Conservation (phyloP, 2,797 vertebrate species). For the Malurus splendens region DNA sequence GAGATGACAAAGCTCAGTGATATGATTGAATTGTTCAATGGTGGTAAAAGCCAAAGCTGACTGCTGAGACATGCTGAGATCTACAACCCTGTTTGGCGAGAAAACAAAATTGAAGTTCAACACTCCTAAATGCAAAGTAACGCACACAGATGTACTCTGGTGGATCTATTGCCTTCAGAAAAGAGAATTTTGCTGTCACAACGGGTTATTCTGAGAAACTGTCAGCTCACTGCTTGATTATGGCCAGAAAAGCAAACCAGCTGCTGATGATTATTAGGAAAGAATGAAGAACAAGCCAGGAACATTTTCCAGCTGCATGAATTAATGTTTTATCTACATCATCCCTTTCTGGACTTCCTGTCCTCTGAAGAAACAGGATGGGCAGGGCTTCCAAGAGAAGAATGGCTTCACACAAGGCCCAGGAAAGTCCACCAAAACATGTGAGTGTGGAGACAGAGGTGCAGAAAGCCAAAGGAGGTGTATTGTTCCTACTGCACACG, state of each 20-base stretch:
- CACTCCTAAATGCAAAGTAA: neutral
- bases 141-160: neutral
- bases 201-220: neutral
- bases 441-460: neutral
- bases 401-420: neutral
- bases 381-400: neutral
- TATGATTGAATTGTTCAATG: constrained; percentile 11
- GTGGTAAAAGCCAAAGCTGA: neutral
- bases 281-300: neutral
- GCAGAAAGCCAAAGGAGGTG: neutral
- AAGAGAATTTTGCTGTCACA: neutral
- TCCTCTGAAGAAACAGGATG: neutral
- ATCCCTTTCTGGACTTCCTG: neutral
- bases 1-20: neutral
- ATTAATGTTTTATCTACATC: rapidly evolving
- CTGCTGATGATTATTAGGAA: neutral
- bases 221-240: neutral
- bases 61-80: neutral
- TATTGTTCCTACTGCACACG: rapidly evolving
- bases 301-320: neutral
- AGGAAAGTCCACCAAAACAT: neutral
- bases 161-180: neutral
- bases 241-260: neutral
- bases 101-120: neutral
- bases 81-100: neutral